phyloP scores from a whole-genome alignment of 2,113 vertebrate species.

The Oryzias woworae region DNA sequence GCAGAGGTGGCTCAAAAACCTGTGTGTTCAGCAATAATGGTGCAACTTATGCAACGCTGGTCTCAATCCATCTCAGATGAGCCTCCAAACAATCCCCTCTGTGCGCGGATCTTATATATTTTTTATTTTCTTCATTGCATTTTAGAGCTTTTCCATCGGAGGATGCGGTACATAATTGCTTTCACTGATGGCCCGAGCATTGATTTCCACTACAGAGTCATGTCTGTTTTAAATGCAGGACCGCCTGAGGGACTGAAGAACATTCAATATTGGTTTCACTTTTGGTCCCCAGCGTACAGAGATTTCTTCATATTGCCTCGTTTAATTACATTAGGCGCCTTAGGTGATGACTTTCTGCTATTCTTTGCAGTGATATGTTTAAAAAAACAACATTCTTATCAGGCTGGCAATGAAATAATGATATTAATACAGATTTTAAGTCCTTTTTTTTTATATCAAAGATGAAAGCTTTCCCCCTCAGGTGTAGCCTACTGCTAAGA shows the following conservation, averaged over 20 bases:
- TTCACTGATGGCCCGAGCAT: not conserved
- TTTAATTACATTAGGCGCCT: not conserved
- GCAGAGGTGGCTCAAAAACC: not conserved
- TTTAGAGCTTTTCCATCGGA: not conserved
- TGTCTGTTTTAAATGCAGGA: not conserved
- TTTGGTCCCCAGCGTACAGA: not conserved
- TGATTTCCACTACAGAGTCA: constrained; percentile 8
- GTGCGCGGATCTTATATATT: no score
- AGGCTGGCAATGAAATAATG: not conserved
- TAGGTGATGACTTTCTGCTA: not conserved
- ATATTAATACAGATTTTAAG: not conserved
- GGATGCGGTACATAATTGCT: not conserved
- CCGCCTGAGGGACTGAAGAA: constrained; percentile 1
- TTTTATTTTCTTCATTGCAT: not conserved
- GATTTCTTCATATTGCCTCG: not conserved
- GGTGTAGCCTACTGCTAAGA: no score
- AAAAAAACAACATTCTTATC: not conserved
- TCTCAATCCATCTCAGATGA: not conserved
- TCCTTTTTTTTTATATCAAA: no score
- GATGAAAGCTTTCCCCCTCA: no score
- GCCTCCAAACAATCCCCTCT: not conserved
- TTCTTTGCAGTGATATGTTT: not conserved
- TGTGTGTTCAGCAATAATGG: not conserved
- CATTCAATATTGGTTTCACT: constrained; percentile 9
- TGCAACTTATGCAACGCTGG: not conserved